Percentiles rank a stretch among this genome's conserved stretches.
phyloP scores from a whole-genome alignment of 1,140 invertebrate species.

The Eulimnadia texana region DNA sequence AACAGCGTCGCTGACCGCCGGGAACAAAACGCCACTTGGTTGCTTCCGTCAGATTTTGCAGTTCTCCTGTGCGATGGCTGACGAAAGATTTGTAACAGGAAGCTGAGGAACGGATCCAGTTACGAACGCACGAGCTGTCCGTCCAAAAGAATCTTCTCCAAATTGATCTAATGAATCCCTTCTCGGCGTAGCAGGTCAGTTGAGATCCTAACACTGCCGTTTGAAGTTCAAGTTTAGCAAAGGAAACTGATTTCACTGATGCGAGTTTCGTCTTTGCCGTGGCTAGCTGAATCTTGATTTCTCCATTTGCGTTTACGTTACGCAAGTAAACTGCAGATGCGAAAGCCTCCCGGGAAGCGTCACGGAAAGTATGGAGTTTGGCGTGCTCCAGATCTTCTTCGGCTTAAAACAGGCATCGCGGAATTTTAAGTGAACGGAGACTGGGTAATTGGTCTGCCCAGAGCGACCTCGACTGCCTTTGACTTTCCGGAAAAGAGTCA shows the following conservation, averaged over 20 bases:
- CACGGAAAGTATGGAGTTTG: conserved; percentile 17
- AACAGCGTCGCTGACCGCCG: not conserved
- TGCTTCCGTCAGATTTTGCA: not conserved
- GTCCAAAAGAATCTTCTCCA: not conserved
- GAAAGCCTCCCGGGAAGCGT: conserved; percentile 15
- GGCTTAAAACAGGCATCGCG: conserved; percentile 5
- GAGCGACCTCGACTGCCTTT: not conserved
- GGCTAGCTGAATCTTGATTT: not conserved
- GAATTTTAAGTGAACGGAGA: not conserved
- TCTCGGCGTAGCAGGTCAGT: not conserved
- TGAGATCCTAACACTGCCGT: not conserved
- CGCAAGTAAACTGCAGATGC: conserved; percentile 13
- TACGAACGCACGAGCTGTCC: not conserved
- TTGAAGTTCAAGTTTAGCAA: conserved; percentile 1
- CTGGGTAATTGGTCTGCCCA: no score
- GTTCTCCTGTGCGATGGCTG: not conserved
- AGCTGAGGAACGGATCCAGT: conserved; percentile 12
- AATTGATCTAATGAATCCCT: not conserved
- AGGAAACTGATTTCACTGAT: conserved; percentile 7
- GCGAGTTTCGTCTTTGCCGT: conserved; percentile 18
- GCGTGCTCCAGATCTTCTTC: not conserved
- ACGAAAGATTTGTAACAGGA: conserved; percentile 1
- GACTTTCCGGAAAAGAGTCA: not conserved
- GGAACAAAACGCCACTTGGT: conserved; percentile 10
- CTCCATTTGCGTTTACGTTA: not conserved